These are phyloP conservation scores for Drosophila novamexicana DNA, from an alignment of 1,140 invertebrate species.

Conservation along the genomic window DNA sequence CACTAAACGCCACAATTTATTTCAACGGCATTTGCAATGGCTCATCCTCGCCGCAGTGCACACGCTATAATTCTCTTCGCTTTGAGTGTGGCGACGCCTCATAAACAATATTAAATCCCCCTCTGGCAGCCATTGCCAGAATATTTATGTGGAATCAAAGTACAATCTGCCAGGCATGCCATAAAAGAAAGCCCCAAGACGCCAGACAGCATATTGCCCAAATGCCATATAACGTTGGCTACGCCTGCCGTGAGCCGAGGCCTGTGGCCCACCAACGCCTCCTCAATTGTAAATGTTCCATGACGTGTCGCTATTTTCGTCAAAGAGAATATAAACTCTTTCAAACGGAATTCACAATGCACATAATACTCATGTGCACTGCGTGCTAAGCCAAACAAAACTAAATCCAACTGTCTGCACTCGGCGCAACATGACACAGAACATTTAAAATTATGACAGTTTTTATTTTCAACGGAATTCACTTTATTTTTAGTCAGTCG, in stretches of 20 bases:
- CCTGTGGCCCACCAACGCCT: conserved; percentile 46
- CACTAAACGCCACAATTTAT: conserved; percentile 78
- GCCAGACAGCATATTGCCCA: conserved; percentile 45
- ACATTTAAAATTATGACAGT: conserved; percentile 73
- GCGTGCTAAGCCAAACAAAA: conserved; percentile 22
- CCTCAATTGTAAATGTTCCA: conserved; percentile 70
- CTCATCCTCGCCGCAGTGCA: conserved; percentile 48
- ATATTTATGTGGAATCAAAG: conserved; percentile 33
- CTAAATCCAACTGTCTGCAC: conserved; percentile 54
- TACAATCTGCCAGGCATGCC: conserved; percentile 22
- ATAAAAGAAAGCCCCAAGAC: conserved; percentile 27
- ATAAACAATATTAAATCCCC: conserved; percentile 80
- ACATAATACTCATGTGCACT: conserved; percentile 21
- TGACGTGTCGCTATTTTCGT: conserved; percentile 76
- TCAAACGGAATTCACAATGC: conserved; percentile 61
- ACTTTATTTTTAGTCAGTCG: conserved; percentile 17
- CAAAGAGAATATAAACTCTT: conserved; percentile 54
- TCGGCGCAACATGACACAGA: conserved; percentile 62
- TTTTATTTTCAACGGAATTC: conserved; percentile 68
- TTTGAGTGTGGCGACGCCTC: conserved; percentile 67
- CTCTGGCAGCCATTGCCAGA: conserved; percentile 22
- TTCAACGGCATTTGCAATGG: conserved; percentile 47
- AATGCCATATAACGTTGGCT: conserved; percentile 64
- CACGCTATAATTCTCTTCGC: conserved; percentile 66
- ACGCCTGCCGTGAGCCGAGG: conserved; percentile 16